Percentiles rank a stretch among this genome's conserved stretches.
Conservation (phyloP, 2,113 vertebrate genomes). For the Catagonus wagneri region DNA sequence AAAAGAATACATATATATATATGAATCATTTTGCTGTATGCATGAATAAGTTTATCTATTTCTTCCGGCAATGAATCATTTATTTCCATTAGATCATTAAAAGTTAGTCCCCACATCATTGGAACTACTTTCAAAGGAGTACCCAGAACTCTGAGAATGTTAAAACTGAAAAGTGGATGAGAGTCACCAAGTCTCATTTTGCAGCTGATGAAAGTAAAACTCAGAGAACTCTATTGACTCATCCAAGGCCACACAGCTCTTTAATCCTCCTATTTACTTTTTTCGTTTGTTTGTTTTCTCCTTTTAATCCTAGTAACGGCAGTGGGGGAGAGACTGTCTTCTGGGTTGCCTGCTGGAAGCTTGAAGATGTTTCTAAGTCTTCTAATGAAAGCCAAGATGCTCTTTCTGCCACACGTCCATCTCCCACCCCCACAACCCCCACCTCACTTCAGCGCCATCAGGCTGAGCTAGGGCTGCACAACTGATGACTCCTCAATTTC, state of each 20-base stretch:
- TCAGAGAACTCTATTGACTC: not conserved
- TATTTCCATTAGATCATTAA: not conserved
- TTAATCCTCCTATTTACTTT: not conserved
- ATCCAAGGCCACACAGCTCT: not conserved
- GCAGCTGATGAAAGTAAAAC: not conserved
- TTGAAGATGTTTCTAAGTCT: not conserved
- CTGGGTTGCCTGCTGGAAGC: not conserved
- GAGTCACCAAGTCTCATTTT: not conserved
- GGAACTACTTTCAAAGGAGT: not conserved
- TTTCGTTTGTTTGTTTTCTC: not conserved
- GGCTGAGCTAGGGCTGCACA: not conserved
- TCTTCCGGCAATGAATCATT: not conserved
- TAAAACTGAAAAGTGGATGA: not conserved
- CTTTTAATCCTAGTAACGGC: not conserved
- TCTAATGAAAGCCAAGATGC: not conserved
- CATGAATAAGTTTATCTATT: too few species aligned
- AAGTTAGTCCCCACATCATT: not conserved
- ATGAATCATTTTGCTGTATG: not conserved
- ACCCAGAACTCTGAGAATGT: not conserved
- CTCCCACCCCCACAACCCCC: rapidly evolving
- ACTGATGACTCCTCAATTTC: not conserved
- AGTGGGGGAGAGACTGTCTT: not conserved
- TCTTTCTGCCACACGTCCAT: not conserved
- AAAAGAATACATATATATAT: not conserved
- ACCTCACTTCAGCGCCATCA: not conserved